Evolutionary conservation across 2,888 invertebrate genomes (phyloP).

Genomic region (Tipula confusa): DNA sequence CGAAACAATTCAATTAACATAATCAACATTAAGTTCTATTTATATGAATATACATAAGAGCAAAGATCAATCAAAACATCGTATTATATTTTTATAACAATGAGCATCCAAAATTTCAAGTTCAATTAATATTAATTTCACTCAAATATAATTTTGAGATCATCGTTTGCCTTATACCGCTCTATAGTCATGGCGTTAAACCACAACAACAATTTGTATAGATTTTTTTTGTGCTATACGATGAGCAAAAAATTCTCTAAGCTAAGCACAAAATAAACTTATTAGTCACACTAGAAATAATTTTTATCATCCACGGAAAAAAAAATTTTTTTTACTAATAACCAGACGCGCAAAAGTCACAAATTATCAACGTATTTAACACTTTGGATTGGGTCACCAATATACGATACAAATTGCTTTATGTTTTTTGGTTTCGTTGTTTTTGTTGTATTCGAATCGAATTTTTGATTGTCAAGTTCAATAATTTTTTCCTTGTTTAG

Average conservation of each 20-base stretch:
- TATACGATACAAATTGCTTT: neutral
- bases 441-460: neutral
- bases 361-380: neutral
- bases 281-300: neutral
- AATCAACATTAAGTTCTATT: too few species aligned
- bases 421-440: neutral
- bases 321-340: neutral
- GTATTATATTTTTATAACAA: too few species aligned
- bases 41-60: too few species aligned
- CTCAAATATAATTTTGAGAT: too few species aligned
- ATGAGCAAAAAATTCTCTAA: too few species aligned
- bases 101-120: too few species aligned
- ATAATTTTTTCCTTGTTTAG: neutral
- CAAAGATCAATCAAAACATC: too few species aligned
- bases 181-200: neutral
- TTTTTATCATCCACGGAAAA: neutral
- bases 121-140: too few species aligned
- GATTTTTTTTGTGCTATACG: too few species aligned
- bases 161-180: neutral
- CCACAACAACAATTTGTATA: neutral
- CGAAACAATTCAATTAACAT: too few species aligned
- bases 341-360: neutral
- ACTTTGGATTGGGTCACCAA: neutral
- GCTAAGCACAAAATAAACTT: neutral
- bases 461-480: constrained; percentile 3